A percentile compares a stretch with the other conserved stretches of the same genome.
Conservation (phyloP, 2,797 vertebrate genomes). For the Sparidentex hasta region DNA sequence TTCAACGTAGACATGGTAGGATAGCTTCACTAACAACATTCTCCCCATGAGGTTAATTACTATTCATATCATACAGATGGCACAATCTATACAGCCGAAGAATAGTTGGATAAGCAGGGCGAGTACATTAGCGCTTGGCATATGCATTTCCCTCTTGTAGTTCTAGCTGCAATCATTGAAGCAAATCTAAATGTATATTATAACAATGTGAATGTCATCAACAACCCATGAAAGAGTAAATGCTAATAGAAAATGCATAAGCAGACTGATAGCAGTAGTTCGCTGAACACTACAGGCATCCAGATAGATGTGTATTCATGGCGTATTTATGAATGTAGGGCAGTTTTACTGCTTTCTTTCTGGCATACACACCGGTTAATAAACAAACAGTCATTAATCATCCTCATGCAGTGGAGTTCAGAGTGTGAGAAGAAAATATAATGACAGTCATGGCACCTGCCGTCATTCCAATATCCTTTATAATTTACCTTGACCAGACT, state of each 20-base stretch:
- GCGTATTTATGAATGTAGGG: conserved; percentile 52
- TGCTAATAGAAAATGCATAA: conserved; percentile 23
- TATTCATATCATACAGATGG: conserved; percentile 47
- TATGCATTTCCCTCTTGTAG: conserved; percentile 16
- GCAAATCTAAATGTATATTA: conserved; percentile 21
- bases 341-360: conserved; percentile 21
- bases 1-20: background rate
- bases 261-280: conserved; percentile 14
- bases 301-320: conserved; percentile 18
- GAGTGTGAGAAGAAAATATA: conserved; percentile 43
- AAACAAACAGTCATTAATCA: conserved; percentile 70
- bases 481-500: conserved; percentile 74
- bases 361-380: conserved; percentile 19
- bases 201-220: conserved; percentile 15
- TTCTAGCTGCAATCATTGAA: conserved; percentile 10
- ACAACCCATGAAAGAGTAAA: conserved; percentile 26
- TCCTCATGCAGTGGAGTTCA: conserved; percentile 44
- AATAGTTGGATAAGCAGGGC: conserved; percentile 5
- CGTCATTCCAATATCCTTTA: conserved; percentile 67
- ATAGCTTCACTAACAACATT: background rate
- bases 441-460: conserved; percentile 62
- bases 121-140: conserved; percentile 10
- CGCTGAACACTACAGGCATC: background rate
- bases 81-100: background rate
- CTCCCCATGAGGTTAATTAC: conserved; percentile 25